Evolutionary conservation across 2,797 vertebrate species (phyloP).

Genomic region (Acanthornis magna): DNA sequence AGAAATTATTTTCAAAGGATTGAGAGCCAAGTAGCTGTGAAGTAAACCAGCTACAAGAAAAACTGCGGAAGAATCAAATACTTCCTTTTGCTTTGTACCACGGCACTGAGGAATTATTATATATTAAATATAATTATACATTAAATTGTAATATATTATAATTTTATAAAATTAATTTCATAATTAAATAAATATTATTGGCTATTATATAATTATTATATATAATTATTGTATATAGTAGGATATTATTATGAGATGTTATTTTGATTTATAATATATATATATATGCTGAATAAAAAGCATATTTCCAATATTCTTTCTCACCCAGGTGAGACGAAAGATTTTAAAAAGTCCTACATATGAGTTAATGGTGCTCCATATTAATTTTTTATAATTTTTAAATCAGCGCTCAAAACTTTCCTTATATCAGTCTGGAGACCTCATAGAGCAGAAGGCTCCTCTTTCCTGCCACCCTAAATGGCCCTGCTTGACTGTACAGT

Average conservation of each 20-base stretch:
- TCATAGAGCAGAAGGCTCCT: rapidly evolving
- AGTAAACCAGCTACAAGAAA: neutral
- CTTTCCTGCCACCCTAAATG: neutral
- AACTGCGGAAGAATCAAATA: neutral
- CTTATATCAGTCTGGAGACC: neutral
- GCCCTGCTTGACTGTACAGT: neutral
- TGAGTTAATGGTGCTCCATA: neutral
- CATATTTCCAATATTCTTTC: neutral
- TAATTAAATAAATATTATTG: too few species aligned
- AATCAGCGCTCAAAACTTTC: neutral
- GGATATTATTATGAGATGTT: neutral
- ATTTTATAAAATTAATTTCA: neutral
- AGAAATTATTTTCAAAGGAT: neutral
- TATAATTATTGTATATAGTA: neutral
- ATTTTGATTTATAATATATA: neutral
- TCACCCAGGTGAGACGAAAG: neutral
- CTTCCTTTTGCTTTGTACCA: neutral
- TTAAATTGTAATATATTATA: neutral
- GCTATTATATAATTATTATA: too few species aligned
- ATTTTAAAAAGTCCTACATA: neutral
- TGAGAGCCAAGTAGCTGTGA: neutral
- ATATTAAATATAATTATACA: neutral
- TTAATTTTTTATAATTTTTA: neutral
- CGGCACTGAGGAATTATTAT: neutral
- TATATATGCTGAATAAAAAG: neutral